These are phyloP conservation scores for Australoheros scitulus DNA, from an alignment of 2,113 vertebrate genomes.

Conservation along the genomic window DNA sequence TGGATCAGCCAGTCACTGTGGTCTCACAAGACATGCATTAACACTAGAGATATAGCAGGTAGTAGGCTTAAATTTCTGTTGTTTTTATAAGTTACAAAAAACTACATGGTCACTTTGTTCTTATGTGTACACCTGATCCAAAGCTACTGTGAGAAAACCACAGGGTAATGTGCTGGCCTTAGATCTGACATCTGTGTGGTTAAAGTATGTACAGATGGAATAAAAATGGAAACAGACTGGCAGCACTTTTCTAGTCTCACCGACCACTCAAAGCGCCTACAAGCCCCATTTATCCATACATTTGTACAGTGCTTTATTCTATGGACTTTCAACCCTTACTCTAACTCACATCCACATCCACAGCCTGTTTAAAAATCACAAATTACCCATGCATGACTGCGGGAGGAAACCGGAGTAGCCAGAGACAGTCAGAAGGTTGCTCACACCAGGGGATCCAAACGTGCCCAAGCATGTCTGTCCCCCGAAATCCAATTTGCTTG, in stretches of 20 bases:
- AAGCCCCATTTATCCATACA: neutral
- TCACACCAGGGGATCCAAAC: neutral
- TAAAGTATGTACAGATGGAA: neutral
- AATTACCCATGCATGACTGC: neutral
- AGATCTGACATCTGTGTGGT: too few species aligned
- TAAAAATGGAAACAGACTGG: neutral
- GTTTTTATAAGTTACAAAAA: neutral
- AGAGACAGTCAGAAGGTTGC: neutral
- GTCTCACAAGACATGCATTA: neutral
- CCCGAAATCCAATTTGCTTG: neutral
- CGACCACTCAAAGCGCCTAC: neutral
- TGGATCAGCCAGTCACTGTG: neutral
- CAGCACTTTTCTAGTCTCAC: neutral
- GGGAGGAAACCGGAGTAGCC: neutral
- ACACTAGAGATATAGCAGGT: neutral
- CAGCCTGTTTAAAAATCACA: neutral
- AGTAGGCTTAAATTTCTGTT: neutral
- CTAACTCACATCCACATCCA: neutral
- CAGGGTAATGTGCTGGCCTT: neutral
- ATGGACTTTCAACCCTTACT: neutral
- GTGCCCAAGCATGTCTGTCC: neutral
- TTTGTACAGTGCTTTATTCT: neutral
- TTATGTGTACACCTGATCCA: neutral
- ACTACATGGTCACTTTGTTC: neutral
- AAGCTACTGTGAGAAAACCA: neutral